A percentile compares a stretch with the other conserved stretches of the same genome.
These are phyloP conservation scores for Mormyrus iriodes DNA, from an alignment of 2,113 vertebrate genomes.

Conservation along the genomic window DNA sequence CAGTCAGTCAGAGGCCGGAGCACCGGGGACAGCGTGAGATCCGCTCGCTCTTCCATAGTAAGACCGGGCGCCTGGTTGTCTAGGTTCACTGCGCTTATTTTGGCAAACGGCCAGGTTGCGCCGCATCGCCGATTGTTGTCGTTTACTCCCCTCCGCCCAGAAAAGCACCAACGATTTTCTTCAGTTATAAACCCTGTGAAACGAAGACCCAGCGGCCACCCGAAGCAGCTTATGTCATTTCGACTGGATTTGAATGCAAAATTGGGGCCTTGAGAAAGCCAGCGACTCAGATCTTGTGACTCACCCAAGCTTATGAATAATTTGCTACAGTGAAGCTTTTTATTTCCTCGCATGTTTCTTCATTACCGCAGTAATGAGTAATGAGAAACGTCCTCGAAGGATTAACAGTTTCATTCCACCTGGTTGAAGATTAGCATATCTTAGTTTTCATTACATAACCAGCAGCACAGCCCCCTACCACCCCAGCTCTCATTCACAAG, in stretches of 20 bases:
- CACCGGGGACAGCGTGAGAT: background rate
- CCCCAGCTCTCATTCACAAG: background rate
- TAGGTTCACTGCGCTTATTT: background rate
- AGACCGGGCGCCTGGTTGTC: background rate
- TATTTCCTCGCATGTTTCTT: background rate
- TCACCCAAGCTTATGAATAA: constrained; percentile 15
- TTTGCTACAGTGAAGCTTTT: background rate
- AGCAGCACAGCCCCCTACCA: background rate
- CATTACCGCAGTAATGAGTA: constrained; percentile 6
- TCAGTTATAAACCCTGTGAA: background rate
- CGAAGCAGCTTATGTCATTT: constrained; percentile 5
- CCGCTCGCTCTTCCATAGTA: background rate
- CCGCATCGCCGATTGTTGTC: background rate
- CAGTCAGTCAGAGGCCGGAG: background rate
- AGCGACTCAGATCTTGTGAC: background rate
- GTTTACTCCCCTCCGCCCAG: background rate
- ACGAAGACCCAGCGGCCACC: background rate
- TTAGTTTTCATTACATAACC: background rate
- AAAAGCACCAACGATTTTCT: background rate
- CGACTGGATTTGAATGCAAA: constrained; percentile 12
- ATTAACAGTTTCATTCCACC: constrained; percentile 18
- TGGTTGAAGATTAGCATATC: constrained; percentile 1
- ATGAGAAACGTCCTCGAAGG: background rate
- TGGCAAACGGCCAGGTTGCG: background rate
- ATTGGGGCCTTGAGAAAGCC: background rate